Conservation (phyloP, 2,888 invertebrate genomes). For the Phortica okadai region DNA sequence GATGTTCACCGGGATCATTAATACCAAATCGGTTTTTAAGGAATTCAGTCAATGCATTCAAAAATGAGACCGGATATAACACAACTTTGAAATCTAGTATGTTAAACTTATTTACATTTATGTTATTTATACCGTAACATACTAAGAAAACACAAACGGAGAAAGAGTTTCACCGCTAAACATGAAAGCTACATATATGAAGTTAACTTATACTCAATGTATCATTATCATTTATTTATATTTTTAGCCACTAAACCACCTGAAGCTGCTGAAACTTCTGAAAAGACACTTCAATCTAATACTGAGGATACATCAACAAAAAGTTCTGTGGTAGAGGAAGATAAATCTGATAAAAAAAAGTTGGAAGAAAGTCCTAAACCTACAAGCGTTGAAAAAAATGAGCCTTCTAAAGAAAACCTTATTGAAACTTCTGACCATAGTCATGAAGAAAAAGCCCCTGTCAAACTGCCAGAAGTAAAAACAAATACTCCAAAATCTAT, state of each 20-base stretch:
- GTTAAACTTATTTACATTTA: slow-evolving; percentile 6
- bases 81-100: slow-evolving; percentile 59
- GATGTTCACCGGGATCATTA: slow-evolving; percentile 93
- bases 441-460: background rate
- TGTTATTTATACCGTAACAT: background rate
- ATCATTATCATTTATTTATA: background rate
- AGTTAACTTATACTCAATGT: too few relatives aligned
- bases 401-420: background rate
- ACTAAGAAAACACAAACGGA: too few relatives aligned
- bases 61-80: slow-evolving; percentile 93
- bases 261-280: slow-evolving; percentile 9
- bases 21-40: slow-evolving; percentile 95
- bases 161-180: too few relatives aligned
- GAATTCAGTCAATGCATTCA: slow-evolving; percentile 92
- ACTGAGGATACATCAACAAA: background rate
- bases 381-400: background rate
- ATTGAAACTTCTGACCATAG: too few relatives aligned
- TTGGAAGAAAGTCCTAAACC: background rate
- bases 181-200: too few relatives aligned
- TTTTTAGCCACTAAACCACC: slow-evolving; percentile 29
- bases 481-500: background rate
- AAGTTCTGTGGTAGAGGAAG: background rate
- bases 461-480: background rate
- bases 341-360: background rate
- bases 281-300: background rate